Evolutionary conservation across 2,888 invertebrate species (phyloP), one percentile per base, ranked within the genome.

Genomic region (Falcaria lacertinaria): DNA sequence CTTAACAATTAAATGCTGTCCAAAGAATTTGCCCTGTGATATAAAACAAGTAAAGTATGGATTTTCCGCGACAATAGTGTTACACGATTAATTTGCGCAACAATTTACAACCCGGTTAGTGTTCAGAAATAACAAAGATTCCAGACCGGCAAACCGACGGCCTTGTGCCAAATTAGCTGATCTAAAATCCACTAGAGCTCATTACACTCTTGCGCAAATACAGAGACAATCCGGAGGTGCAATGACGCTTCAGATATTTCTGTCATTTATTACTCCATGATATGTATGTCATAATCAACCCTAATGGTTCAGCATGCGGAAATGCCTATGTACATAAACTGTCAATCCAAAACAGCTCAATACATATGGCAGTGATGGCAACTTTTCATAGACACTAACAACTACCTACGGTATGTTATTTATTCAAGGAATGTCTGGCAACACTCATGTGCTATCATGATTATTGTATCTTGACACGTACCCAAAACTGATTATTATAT

Each of bases 91-190:
- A 70, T 74, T 60, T 48, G 45, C 46, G 44, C 33, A 46, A 49
- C 49, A 45, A 60, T 58, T 54, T 62, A 54, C 51, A 69, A 61
- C 50, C 51, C 59, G 63, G 64, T 48, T 56, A 55, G 49, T 52
- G 57, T 61, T 54, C 62, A 57, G 58, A 68, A 65, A 69, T 70
- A 68, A 61, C 36, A 45, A 52, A 50, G 46, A 47, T 60, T 72
- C 72, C 69, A 73, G 66, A 57, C 48, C 52, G 52, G 50, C 52
- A 54, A 57, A 66, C 57, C 38, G 41, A 52, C 56, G 68, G 55
- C 80, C 79, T 80, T 78, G 80, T 57, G 56, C 76, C 60, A 54
- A 65, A 72, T 76, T 64, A 54, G 53, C 59, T 61, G 50, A 46
- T 64, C 54, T 64, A 57, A 57, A 69, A 59, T 57, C 51, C 57